Conservation (phyloP, 37 sponge, comb jelly and placozoan genomes). For the Petrosia ficiformis region DNA sequence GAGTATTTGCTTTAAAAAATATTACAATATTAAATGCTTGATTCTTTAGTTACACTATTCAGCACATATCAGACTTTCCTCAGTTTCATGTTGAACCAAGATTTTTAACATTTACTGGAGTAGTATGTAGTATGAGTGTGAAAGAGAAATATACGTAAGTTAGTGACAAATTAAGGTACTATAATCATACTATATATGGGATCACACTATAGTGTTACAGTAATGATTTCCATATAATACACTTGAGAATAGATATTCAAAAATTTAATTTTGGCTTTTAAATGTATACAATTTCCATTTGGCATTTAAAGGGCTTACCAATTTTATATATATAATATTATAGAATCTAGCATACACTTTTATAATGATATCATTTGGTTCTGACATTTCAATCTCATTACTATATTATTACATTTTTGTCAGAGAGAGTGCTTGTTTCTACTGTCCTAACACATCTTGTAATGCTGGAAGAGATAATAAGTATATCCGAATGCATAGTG, state of each 20-base stretch:
- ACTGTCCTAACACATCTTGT: conserved; percentile 28
- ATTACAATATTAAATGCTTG: not conserved
- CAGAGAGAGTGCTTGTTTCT: conserved; percentile 51
- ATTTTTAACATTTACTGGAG: conserved; percentile 35
- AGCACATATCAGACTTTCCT: conserved; percentile 28
- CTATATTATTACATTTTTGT: not conserved
- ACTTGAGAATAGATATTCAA: no score
- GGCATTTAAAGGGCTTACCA: no score
- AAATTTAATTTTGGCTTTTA: no score
- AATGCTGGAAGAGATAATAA: not conserved
- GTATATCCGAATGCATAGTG: conserved; percentile 47
- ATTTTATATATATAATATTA: no score
- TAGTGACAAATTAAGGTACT: no score
- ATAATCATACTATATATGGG: no score
- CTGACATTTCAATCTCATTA: not conserved
- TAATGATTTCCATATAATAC: no score
- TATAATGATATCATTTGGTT: no score
- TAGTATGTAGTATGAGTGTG: conserved; percentile 12
- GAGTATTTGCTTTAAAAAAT: no score
- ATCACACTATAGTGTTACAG: no score
- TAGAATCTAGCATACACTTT: no score
- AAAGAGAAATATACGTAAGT: conserved; percentile 46
- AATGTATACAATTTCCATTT: not conserved
- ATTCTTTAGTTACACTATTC: conserved; percentile 20
- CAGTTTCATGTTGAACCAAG: not conserved